A percentile compares a stretch with the other conserved stretches of the same genome.
These are phyloP conservation scores for Meles meles DNA, from an alignment of 2,113 vertebrate genomes.

Conservation along the genomic window DNA sequence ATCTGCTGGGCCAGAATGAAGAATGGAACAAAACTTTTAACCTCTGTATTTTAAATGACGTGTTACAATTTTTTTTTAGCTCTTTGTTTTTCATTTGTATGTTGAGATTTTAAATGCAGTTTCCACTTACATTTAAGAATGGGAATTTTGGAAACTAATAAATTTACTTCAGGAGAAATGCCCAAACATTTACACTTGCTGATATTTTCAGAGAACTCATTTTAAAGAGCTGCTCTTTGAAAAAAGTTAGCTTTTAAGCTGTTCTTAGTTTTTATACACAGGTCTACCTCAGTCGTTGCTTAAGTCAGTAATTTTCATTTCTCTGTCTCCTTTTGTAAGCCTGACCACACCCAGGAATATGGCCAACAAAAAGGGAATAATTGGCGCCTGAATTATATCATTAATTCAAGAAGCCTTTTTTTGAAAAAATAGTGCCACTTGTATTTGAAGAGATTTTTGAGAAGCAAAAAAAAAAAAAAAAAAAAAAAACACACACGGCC, in stretches of 20 bases:
- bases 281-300: background rate
- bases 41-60: background rate
- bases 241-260: slow-evolving; percentile 22
- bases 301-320: background rate
- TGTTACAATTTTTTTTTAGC: background rate
- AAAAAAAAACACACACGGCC: background rate
- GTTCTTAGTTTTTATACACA: background rate
- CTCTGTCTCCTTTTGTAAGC: background rate
- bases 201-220: slow-evolving; percentile 5
- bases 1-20: slow-evolving; percentile 10
- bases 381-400: background rate
- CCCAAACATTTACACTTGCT: background rate
- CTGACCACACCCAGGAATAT: background rate
- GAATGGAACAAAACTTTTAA: slow-evolving; percentile 28
- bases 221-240: slow-evolving; percentile 16
- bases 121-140: slow-evolving; percentile 1
- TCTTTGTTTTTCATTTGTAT: slow-evolving; percentile 9
- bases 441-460: slow-evolving; percentile 28
- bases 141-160: background rate
- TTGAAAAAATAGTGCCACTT: background rate
- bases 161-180: background rate
- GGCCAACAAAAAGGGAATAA: background rate
- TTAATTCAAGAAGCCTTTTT: slow-evolving; percentile 15
- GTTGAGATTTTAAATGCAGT: background rate
- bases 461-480: background rate